Conservation (phyloP, 2,888 invertebrate genomes). For the Aphodius granarius region DNA sequence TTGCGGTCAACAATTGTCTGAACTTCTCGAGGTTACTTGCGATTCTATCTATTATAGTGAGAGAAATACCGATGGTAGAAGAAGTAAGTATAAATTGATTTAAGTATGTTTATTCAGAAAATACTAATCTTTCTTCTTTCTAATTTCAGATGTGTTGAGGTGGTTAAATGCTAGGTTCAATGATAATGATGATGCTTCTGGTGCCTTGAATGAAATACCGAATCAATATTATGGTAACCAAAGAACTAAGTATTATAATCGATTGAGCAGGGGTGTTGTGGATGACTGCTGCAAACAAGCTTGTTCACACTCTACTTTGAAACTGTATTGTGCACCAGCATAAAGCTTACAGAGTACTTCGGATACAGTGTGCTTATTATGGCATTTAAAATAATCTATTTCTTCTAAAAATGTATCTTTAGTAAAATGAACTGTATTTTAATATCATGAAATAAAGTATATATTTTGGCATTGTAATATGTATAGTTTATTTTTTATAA, state of each 20-base stretch:
- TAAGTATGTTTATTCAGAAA: background rate
- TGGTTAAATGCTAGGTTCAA: too few relatives aligned
- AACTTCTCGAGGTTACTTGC: background rate
- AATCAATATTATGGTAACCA: background rate
- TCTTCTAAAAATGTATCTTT: too few relatives aligned
- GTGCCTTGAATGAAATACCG: background rate
- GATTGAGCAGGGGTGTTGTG: constrained; percentile 2
- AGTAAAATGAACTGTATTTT: too few relatives aligned
- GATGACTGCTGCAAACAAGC: constrained; percentile 22
- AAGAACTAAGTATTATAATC: too few relatives aligned
- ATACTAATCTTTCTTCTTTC: background rate
- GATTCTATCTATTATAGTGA: background rate
- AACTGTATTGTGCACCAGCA: constrained; percentile 16
- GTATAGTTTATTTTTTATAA: too few relatives aligned
- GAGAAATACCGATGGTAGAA: background rate
- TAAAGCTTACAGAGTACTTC: too few relatives aligned
- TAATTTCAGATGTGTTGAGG: too few relatives aligned
- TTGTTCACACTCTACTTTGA: constrained; percentile 12
- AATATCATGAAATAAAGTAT: too few relatives aligned
- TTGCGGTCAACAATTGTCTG: background rate
- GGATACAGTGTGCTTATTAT: too few relatives aligned
- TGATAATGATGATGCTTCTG: background rate
- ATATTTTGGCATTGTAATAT: too few relatives aligned
- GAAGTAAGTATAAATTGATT: constrained; percentile 5
- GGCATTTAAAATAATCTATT: too few relatives aligned